Evolutionary conservation across 2,888 invertebrate genomes (phyloP), one percentile per base, ranked within the genome.

Genomic region (Ligdia adustata): DNA sequence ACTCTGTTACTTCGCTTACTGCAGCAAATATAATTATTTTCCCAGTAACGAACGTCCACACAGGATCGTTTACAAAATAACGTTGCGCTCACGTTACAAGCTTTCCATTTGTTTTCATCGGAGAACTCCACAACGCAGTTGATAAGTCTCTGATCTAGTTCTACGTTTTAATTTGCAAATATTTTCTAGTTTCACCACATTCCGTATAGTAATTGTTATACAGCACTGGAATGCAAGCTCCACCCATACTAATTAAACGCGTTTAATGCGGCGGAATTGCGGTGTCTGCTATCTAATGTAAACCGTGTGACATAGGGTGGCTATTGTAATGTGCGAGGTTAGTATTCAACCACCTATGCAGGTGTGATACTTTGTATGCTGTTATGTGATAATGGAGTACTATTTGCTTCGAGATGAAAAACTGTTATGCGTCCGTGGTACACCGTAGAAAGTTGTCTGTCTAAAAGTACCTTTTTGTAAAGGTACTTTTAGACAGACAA

Each of bases 181-280:
- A 69, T 79, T 77, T 75, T 82, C 82, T 82, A 76, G 85, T 80
- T 79, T 80, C 79, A 55, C 80, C 49, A 72, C 85, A 85, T 84
- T 86, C 84, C 81, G 50, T 47, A 45, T 45, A 49, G 61, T 82
- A 79, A 82, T 84, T 79, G 73, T 79, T 78, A 72, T 75, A 49
- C 39, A 44, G 65, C 66, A 48, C 53, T 54, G 75, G 78, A 79
- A 83, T 81, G 78, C 68, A 57, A 67, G 62, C 69, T 72, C 71
- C 72, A 73, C 73, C 69, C 67, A 75, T 73, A 69, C 64, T 58
- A 74, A 75, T 78, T 75, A 76, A 7, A 22, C 4, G n/a, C 64
- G 58, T 56, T 53, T 55, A 69, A 75, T 57, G 48, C 64, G 62
- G 57, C 67, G 34, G 51, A 74, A 66, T 69, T 51, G 43, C 63